Conservation (phyloP, 1,140 invertebrate species). For the Druon quercuslanigerum region DNA sequence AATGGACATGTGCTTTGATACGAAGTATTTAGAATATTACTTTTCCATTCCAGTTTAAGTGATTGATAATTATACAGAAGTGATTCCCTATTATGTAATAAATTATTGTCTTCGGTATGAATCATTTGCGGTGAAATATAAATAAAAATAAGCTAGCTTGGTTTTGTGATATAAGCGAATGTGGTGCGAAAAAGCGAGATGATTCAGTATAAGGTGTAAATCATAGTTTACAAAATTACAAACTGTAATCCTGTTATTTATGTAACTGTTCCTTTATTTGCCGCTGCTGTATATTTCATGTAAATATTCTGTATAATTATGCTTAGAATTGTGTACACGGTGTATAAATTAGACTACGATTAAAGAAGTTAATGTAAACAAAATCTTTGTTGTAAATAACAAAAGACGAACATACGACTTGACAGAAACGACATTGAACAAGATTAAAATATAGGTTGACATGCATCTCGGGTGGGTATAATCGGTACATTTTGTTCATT, state of each 20-base stretch:
- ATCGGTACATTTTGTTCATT: not conserved
- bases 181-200: constrained; percentile 52
- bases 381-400: constrained; percentile 12
- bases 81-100: constrained; percentile 31
- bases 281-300: constrained; percentile 70
- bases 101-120: constrained; percentile 1
- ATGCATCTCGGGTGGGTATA: constrained; percentile 13
- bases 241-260: constrained; percentile 50
- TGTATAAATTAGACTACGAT: constrained; percentile 57
- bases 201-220: constrained; percentile 32
- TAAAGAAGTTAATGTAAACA: constrained; percentile 49
- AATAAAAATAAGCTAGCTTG: constrained; percentile 48
- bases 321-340: constrained; percentile 48
- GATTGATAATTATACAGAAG: constrained; percentile 23
- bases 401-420: not conserved
- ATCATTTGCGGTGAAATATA: not conserved
- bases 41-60: constrained; percentile 18
- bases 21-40: not conserved
- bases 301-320: constrained; percentile 62
- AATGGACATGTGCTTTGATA: not conserved
- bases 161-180: constrained; percentile 59
- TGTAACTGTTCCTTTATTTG: constrained; percentile 69
- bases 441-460: not conserved
- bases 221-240: constrained; percentile 17
- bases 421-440: not conserved